Evolutionary conservation across 2,113 vertebrate genomes (phyloP), one percentile per base, ranked within the genome.

Genomic region (Nyctibius bracteatus): DNA sequence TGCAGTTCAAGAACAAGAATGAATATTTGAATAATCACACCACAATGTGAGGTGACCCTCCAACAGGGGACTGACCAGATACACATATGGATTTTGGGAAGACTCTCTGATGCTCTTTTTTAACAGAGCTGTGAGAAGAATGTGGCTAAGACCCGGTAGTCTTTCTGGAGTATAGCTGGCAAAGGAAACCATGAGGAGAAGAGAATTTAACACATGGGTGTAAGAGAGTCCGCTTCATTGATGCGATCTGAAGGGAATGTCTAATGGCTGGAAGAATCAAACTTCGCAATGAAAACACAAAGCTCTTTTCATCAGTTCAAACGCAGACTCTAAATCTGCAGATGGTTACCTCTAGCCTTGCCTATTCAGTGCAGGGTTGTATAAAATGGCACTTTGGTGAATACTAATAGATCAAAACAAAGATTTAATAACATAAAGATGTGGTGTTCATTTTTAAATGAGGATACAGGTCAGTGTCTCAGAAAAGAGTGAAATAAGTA

Each of bases 261-360:
- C 98, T 98, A 98, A 99, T 99, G 98, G 98, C 98, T 98, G 96
- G 95, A 98, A 98, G 98, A 98, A 98, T 98, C 98, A 98, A 98
- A 98, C 98, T 98, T 99, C 98, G 98, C 98, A 98, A 97, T 98
- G 98, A 98, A 98, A 97, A 97, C 97, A 99, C 98, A 99, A 99
- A 98, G 98, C 97, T 96, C 98, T 98, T 99, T 99, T 99, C 98
- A 98, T 98, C 97, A 97, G 96, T 97, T 98, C 97, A 98, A 98
- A 97, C 4, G 31, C 97, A 86, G 97, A 67, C 96, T 98, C 97
- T 97, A 98, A 98, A 98, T 97, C 98, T 98, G 98, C 98, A 98
- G 98, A 98, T 98, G 98, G 98, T 98, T 98, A 98, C 97, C 97
- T 98, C 97, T 97, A 98, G 98, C 98, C 97, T 97, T 94, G 97